These are phyloP conservation scores for Microvelia longipes DNA, from an alignment of 1,140 invertebrate species.

Conservation along the genomic window DNA sequence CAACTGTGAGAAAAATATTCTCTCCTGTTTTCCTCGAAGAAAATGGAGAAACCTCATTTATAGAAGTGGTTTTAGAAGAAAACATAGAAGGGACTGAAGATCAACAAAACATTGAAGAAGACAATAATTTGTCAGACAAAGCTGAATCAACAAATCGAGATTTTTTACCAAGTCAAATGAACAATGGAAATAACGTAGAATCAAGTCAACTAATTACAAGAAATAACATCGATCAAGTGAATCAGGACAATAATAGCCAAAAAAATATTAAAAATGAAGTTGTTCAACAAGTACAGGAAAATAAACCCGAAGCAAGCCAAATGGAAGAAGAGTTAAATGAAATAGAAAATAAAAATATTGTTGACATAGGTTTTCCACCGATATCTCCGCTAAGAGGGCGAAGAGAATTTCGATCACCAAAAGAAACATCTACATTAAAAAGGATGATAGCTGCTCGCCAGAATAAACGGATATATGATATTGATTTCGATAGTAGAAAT, in stretches of 20 bases:
- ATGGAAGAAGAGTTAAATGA: not conserved
- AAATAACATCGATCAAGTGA: not conserved
- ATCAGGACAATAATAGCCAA: not conserved
- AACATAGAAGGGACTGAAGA: not conserved
- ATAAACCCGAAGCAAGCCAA: not conserved
- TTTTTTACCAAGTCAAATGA: too few species aligned
- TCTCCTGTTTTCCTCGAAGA: slow-evolving; percentile 44
- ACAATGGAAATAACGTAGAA: too few species aligned
- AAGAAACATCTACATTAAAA: not conserved
- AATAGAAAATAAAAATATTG: not conserved
- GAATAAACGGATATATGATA: not conserved
- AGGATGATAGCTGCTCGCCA: not conserved
- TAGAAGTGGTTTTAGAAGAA: slow-evolving; percentile 9
- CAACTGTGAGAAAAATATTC: slow-evolving; percentile 59
- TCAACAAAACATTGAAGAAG: not conserved
- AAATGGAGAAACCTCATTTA: slow-evolving; percentile 30
- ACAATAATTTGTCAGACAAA: too few species aligned
- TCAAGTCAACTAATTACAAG: not conserved
- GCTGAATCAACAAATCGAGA: too few species aligned
- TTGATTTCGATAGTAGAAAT: not conserved
- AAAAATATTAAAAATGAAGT: not conserved
- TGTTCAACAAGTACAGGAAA: not conserved
- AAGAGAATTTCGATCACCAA: not conserved
- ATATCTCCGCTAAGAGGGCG: not conserved
- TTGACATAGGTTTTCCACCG: not conserved